Base-by-base conservation (phyloP, 1,140 invertebrate genomes). In the Dufourea novaeangliae region DNA sequence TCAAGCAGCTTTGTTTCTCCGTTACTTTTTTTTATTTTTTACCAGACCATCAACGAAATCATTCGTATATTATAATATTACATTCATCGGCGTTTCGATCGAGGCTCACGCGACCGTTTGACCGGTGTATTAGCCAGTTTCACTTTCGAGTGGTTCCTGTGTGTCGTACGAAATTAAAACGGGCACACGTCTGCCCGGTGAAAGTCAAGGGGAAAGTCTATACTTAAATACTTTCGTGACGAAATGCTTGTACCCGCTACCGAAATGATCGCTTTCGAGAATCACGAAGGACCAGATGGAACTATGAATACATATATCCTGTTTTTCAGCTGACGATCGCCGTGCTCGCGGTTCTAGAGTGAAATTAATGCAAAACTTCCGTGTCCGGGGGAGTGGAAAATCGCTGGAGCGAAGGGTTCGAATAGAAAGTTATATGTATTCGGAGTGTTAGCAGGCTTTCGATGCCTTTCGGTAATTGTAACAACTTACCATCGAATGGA, bases 351-450 rank as follows among this genome's bases (percentile, higher is more conserved):
- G 59, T 66, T 73, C 59, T n/a, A n/a, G 22, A 56, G 68, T 25
- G 39, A 76, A 84, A 83, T 84, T 80, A 83, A 84, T 83, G 83
- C 80, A 77, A 80, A 83, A 70, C 68, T 84, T 84, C 70, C 83
- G 83, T 80, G 78, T 80, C 78, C 17, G 57, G 54, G 52, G 50
- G 69, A 83, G 80, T 17, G 44, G 63, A 62, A 72, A 54, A 63
- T 61, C 41, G n/a, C n/a, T n/a, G n/a, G 17, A 20, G 29, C 56
- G 17, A 66, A n/a, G 71, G 72, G 68, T 56, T 84, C 29, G 37
- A 22, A 7, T 32, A 39, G 63, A 56, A 54, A 71, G 68, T 79
- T 84, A 67, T 80, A n/a, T n/a, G n/a, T n/a, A 59, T 52, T 80
- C 77, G 46, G 52, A 64, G 50, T 52, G 56, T 83, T 83, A 76